Evolutionary conservation across 2,888 invertebrate species (phyloP).

Genomic region (Cataglyphis altisquamis): DNA sequence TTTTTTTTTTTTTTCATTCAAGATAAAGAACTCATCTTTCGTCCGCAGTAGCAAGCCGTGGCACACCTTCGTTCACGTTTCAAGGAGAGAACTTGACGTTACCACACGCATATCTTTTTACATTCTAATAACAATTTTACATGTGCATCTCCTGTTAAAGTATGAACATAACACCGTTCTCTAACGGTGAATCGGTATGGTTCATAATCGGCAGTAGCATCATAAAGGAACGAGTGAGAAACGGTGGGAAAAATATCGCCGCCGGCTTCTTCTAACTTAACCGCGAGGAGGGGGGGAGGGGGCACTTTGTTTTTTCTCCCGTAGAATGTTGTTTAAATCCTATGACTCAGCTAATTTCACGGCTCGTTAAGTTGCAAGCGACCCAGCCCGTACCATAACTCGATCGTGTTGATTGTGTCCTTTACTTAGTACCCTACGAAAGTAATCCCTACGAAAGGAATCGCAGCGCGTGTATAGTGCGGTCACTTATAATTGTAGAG

Average conservation of each 20-base stretch:
- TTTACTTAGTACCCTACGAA: slow-evolving; percentile 34
- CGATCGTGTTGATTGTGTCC: slow-evolving; percentile 61
- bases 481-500: slow-evolving; percentile 24
- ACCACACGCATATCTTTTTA: background rate
- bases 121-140: slow-evolving; percentile 15
- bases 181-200: slow-evolving; percentile 47
- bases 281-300: background rate
- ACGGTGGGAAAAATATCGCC: slow-evolving; percentile 52
- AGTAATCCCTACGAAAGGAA: slow-evolving; percentile 34
- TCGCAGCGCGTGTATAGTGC: slow-evolving; percentile 24
- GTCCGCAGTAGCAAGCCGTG: background rate
- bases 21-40: background rate
- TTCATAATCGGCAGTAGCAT: slow-evolving; percentile 1
- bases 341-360: slow-evolving; percentile 72
- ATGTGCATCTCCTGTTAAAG: background rate
- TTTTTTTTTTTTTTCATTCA: slow-evolving; percentile 3
- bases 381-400: slow-evolving; percentile 69
- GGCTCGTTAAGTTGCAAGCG: slow-evolving; percentile 71
- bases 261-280: slow-evolving; percentile 57
- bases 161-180: slow-evolving; percentile 25
- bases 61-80: background rate
- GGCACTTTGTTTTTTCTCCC: slow-evolving; percentile 61
- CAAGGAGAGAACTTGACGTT: background rate
- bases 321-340: slow-evolving; percentile 63
- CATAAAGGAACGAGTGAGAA: slow-evolving; percentile 11